Percentiles rank a stretch among this genome's conserved stretches.
These are phyloP conservation scores for Acrobasis consociella DNA, from an alignment of 2,888 invertebrate genomes.

Conservation along the genomic window DNA sequence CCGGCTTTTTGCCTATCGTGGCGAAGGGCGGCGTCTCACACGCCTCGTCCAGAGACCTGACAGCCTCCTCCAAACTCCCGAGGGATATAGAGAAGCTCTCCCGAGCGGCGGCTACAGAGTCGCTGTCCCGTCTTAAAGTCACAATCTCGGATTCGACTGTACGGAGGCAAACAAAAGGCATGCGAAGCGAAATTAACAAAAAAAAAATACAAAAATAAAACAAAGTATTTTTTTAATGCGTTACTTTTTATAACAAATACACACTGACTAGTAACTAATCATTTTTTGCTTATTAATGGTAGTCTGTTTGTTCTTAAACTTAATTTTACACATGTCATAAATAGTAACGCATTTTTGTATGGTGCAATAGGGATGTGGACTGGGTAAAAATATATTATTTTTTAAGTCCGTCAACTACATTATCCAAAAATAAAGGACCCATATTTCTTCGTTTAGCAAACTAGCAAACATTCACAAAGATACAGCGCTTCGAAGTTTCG, in stretches of 20 bases:
- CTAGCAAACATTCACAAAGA: too few species aligned
- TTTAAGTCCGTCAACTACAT: too few species aligned
- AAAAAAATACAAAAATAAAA: slow-evolving; percentile 51
- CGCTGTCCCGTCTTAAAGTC: slow-evolving; percentile 78
- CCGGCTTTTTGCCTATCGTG: slow-evolving; percentile 76
- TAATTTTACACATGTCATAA: too few species aligned
- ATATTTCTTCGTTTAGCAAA: too few species aligned
- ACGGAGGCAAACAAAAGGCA: slow-evolving; percentile 37
- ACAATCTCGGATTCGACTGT: slow-evolving; percentile 79
- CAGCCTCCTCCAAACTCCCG: slow-evolving; percentile 75
- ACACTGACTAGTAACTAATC: too few species aligned
- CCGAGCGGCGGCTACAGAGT: slow-evolving; percentile 68
- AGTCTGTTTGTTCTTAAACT: too few species aligned
- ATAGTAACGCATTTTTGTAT: too few species aligned
- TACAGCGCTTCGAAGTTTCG: too few species aligned
- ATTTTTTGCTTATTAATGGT: too few species aligned
- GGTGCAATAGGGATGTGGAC: too few species aligned
- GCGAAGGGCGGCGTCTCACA: slow-evolving; percentile 69
- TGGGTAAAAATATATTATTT: too few species aligned
- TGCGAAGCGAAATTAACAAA: slow-evolving; percentile 55
- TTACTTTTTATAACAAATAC: background rate
- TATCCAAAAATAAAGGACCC: too few species aligned
- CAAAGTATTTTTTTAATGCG: slow-evolving; percentile 32
- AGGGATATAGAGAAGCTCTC: slow-evolving; percentile 77
- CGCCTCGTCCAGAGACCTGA: slow-evolving; percentile 70